phyloP scores from a whole-genome alignment of 2,888 invertebrate genomes.

The Melieria crassipennis region DNA sequence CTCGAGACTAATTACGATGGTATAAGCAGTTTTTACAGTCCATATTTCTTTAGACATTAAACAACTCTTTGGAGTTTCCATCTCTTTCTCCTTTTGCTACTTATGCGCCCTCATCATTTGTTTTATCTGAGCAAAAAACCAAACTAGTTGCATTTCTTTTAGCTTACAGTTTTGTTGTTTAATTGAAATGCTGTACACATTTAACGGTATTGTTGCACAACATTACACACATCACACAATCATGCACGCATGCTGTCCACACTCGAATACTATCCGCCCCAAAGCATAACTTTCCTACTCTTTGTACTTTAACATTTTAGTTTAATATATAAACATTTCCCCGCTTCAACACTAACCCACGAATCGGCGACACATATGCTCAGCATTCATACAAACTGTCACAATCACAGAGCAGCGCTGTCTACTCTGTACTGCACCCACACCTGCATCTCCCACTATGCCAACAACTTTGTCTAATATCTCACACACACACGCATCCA shows the following conservation, averaged over 20 bases:
- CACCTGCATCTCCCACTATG: no score
- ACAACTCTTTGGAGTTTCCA: neutral
- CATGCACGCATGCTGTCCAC: neutral
- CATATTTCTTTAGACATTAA: constrained; percentile 62
- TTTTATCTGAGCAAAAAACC: neutral
- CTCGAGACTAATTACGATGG: constrained; percentile 62
- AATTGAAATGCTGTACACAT: constrained; percentile 2
- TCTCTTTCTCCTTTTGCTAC: neutral
- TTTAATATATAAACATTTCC: no score
- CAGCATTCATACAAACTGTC: no score
- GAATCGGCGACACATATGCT: no score
- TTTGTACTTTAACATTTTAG: no score
- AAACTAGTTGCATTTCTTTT: neutral
- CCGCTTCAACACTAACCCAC: no score
- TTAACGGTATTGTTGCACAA: constrained; percentile 4
- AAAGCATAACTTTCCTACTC: no score
- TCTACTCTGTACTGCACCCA: no score
- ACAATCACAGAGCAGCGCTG: no score
- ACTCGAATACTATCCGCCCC: no score
- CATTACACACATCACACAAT: constrained; percentile 11
- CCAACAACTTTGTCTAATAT: no score
- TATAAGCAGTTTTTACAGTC: constrained; percentile 64
- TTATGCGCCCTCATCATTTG: neutral
- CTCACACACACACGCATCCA: no score
- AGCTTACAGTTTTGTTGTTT: constrained; percentile 31